Conservation (phyloP, 2,888 invertebrate genomes). For the Microplitis deprimator region DNA sequence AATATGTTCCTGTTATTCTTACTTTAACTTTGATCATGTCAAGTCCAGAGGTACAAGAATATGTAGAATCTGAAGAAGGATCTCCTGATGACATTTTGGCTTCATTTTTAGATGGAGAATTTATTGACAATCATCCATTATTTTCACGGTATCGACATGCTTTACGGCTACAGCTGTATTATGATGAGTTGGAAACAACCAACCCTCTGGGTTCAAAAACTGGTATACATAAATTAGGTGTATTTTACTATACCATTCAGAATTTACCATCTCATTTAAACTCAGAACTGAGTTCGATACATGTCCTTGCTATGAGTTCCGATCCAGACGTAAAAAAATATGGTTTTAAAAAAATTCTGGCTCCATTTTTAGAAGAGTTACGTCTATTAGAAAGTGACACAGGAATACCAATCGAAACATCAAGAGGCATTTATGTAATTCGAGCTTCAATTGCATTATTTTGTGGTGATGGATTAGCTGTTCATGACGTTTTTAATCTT, state of each 20-base stretch:
- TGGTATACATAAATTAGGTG: constrained; percentile 48
- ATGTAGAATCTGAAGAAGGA: constrained; percentile 38
- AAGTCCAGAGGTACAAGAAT: constrained; percentile 27
- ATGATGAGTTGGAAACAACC: constrained; percentile 48
- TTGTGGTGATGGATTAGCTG: constrained; percentile 47
- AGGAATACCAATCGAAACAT: constrained; percentile 40
- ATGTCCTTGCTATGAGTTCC: constrained; percentile 40
- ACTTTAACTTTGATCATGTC: constrained; percentile 43
- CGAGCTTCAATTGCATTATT: constrained; percentile 44
- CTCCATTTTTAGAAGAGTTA: constrained; percentile 47
- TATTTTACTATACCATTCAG: constrained; percentile 44
- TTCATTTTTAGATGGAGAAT: constrained; percentile 47
- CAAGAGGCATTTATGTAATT: constrained; percentile 37
- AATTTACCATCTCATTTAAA: constrained; percentile 48
- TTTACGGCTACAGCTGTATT: constrained; percentile 44
- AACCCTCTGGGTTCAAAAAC: constrained; percentile 51
- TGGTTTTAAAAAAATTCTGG: constrained; percentile 45
- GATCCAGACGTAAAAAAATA: constrained; percentile 48
- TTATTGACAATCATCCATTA: constrained; percentile 43
- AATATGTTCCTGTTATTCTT: constrained; percentile 46
- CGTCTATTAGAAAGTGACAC: constrained; percentile 43
- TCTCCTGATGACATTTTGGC: constrained; percentile 35
- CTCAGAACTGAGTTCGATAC: constrained; percentile 45
- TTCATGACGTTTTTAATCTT: constrained; percentile 44
- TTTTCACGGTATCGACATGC: constrained; percentile 38